Evolutionary conservation across 2,888 invertebrate genomes (phyloP).

Genomic region (Imbricaverruca yamaguchii): DNA sequence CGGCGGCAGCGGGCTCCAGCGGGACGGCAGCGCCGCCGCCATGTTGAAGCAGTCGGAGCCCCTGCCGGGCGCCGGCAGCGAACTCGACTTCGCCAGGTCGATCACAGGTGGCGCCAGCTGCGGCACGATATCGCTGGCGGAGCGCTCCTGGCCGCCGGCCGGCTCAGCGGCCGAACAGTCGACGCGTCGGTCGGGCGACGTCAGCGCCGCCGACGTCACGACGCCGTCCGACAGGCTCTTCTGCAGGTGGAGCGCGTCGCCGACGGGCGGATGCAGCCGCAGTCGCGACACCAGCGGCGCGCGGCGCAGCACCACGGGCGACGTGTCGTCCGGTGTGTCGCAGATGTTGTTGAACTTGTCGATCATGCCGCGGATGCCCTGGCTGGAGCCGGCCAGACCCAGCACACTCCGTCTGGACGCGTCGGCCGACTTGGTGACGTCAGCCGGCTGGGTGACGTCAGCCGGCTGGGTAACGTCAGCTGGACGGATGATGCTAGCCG

Average conservation of each 20-base stretch:
- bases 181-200: no score
- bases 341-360: constrained; percentile 8
- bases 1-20: constrained; percentile 1
- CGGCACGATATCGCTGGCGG: not conserved
- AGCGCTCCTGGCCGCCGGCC: not conserved
- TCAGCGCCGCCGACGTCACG: not conserved
- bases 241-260: not conserved
- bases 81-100: not conserved
- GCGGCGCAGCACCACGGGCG: not conserved
- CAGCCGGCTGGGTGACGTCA: not conserved
- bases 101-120: not conserved
- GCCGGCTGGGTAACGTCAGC: no score
- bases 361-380: not conserved
- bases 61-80: not conserved
- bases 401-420: not conserved
- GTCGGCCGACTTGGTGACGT: not conserved
- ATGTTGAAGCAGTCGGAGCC: not conserved
- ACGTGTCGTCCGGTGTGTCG: not conserved
- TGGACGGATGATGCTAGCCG: no score
- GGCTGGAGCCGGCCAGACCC: not conserved
- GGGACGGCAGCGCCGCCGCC: not conserved
- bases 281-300: not conserved
- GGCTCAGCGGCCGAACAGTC: no score
- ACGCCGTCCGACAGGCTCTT: constrained; percentile 1
- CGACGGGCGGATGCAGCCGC: not conserved